Percentiles rank a stretch among this genome's conserved stretches.
These are phyloP conservation scores for Gephyroberyx darwinii DNA, from an alignment of 2,797 vertebrate species.

Conservation along the genomic window DNA sequence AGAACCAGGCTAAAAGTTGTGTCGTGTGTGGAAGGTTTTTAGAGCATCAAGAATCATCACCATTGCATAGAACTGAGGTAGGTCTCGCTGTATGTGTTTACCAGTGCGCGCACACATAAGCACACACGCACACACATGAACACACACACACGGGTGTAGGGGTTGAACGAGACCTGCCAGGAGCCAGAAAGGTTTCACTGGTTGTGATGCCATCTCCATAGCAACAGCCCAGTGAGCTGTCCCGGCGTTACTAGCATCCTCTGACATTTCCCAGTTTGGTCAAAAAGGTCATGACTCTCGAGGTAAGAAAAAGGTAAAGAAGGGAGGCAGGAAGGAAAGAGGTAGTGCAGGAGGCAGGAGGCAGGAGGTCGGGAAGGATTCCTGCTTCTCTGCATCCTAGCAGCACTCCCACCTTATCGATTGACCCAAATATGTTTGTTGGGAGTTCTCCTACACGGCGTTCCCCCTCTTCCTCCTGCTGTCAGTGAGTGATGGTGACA, in stretches of 20 bases:
- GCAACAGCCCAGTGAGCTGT: conserved; percentile 7
- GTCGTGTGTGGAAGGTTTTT: too few relatives aligned
- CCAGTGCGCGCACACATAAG: too few relatives aligned
- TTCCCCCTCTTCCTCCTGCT: neutral
- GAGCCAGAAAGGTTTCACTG: conserved; percentile 15
- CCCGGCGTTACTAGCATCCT: conserved; percentile 31
- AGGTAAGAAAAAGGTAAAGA: conserved; percentile 8
- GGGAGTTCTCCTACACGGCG: neutral
- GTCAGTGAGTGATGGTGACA: conserved; percentile 44
- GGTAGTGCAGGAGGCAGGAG: conserved; percentile 4
- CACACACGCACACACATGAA: neutral
- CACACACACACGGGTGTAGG: neutral
- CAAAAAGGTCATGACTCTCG: conserved; percentile 56
- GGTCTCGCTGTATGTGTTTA: too few relatives aligned
- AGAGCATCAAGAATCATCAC: too few relatives aligned
- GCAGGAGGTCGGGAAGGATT: conserved; percentile 33
- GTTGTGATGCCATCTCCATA: conserved; percentile 16
- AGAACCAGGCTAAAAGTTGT: too few relatives aligned
- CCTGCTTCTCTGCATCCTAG: conserved; percentile 8
- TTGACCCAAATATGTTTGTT: conserved; percentile 53
- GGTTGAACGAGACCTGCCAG: neutral
- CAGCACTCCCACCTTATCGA: conserved; percentile 44
- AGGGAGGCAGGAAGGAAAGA: neutral
- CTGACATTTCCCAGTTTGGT: conserved; percentile 62
- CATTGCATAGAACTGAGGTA: too few relatives aligned